Evolutionary conservation across 1,140 invertebrate genomes (phyloP).

Genomic region (Uloborus diversus): DNA sequence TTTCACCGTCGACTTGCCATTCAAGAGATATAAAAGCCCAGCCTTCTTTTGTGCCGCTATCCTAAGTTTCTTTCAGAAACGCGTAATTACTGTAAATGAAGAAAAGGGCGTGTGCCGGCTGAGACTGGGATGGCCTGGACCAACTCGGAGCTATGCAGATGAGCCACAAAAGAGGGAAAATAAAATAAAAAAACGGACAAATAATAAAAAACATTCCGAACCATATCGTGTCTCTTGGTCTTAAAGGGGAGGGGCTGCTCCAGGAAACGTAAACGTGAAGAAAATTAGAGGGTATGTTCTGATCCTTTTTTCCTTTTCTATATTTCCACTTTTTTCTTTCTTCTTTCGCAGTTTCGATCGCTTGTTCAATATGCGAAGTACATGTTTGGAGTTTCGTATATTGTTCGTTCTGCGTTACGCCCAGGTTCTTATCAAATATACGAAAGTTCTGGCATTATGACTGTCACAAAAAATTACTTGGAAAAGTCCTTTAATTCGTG

Average conservation of each 20-base stretch:
- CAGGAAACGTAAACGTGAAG: conserved; percentile 3
- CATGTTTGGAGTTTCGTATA: conserved; percentile 7
- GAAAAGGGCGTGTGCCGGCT: conserved; percentile 2
- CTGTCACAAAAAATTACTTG: too few relatives aligned
- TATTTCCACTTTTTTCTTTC: not conserved
- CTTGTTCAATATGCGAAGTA: not conserved
- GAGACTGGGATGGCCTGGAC: not conserved
- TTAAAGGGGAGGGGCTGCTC: conserved; percentile 1
- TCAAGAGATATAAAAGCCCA: not conserved
- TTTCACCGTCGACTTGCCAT: not conserved
- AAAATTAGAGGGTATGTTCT: conserved; percentile 27
- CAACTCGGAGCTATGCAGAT: conserved; percentile 2
- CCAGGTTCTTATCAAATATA: not conserved
- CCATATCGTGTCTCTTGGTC: not conserved
- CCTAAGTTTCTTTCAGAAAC: not conserved
- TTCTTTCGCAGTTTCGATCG: not conserved
- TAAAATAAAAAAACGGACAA: not conserved
- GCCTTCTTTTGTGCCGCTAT: not conserved
- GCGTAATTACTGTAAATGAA: conserved; percentile 12
- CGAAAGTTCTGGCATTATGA: too few relatives aligned
- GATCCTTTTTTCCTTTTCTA: not conserved
- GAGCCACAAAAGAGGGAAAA: not conserved
- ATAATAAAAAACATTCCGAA: not conserved
- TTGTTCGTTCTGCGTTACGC: not conserved
- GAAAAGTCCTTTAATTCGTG: too few relatives aligned